These are phyloP conservation scores for Theropithecus gelada DNA, from an alignment of 2,113 vertebrate species.

Conservation along the genomic window DNA sequence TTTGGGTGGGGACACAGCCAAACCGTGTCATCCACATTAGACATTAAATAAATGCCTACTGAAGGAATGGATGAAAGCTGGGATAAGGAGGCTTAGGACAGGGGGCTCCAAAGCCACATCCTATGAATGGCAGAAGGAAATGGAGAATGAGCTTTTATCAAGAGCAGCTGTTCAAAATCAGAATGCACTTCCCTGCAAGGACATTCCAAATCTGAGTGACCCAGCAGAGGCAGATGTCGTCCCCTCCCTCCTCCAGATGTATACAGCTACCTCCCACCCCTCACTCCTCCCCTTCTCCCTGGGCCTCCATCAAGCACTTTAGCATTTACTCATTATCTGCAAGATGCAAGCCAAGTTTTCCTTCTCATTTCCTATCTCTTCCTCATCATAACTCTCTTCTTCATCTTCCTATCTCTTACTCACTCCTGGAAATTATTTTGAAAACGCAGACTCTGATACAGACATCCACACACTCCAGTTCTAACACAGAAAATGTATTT, in stretches of 20 bases:
- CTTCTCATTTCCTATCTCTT: neutral
- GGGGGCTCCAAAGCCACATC: neutral
- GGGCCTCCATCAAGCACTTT: neutral
- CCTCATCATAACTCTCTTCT: neutral
- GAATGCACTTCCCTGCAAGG: neutral
- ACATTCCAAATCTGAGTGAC: neutral
- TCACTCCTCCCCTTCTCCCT: neutral
- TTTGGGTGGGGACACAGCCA: no score
- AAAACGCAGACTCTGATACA: neutral
- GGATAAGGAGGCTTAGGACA: neutral
- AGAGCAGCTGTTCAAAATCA: neutral
- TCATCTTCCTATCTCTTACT: neutral
- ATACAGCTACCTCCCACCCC: neutral
- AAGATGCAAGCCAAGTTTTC: fast-evolving
- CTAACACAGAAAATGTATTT: neutral
- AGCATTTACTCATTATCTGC: no score
- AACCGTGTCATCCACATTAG: neutral
- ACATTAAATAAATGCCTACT: neutral
- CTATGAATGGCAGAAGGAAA: neutral
- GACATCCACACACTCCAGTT: neutral
- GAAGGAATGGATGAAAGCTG: neutral
- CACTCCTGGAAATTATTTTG: neutral
- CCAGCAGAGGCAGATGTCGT: neutral
- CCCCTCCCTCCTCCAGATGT: neutral
- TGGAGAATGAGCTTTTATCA: neutral